These are phyloP conservation scores for Metallyticus violacea DNA, from an alignment of 2,888 invertebrate genomes.

Conservation along the genomic window DNA sequence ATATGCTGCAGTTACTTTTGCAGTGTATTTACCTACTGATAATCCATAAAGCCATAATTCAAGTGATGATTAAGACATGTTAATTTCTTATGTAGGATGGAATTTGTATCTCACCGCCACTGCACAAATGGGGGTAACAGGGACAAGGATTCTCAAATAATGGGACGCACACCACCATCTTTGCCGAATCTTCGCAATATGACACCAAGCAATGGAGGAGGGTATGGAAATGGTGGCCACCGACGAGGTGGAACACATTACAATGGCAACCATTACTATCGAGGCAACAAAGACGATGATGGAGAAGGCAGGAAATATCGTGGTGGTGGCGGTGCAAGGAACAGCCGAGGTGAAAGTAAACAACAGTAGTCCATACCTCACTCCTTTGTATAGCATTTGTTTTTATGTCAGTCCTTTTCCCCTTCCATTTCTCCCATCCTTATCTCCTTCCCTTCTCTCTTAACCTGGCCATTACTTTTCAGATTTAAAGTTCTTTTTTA, in stretches of 20 bases:
- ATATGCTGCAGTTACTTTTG: too few relatives aligned
- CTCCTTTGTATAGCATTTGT: neutral
- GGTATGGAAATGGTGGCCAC: conserved; percentile 22
- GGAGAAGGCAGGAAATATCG: conserved; percentile 34
- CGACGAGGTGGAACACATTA: conserved; percentile 30
- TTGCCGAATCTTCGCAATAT: conserved; percentile 34
- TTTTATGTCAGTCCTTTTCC: neutral
- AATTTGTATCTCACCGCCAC: conserved; percentile 32
- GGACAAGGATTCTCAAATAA: conserved; percentile 31
- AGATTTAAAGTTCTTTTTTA: too few relatives aligned
- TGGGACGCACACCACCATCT: conserved; percentile 37
- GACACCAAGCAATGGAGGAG: conserved; percentile 27
- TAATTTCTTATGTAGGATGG: conserved; percentile 25
- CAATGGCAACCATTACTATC: conserved; percentile 37
- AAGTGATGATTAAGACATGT: too few relatives aligned
- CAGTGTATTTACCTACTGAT: too few relatives aligned
- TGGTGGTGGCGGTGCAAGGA: conserved; percentile 28
- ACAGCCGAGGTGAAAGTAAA: conserved; percentile 17
- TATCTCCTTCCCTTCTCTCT: neutral
- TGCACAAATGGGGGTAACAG: conserved; percentile 22
- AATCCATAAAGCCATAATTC: neutral
- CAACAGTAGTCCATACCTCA: neutral
- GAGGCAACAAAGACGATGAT: conserved; percentile 35
- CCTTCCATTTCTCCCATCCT: neutral
- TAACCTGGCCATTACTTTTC: neutral